Base-by-base conservation (phyloP, 2,888 invertebrate genomes). In the Drosophila paranaensis region DNA sequence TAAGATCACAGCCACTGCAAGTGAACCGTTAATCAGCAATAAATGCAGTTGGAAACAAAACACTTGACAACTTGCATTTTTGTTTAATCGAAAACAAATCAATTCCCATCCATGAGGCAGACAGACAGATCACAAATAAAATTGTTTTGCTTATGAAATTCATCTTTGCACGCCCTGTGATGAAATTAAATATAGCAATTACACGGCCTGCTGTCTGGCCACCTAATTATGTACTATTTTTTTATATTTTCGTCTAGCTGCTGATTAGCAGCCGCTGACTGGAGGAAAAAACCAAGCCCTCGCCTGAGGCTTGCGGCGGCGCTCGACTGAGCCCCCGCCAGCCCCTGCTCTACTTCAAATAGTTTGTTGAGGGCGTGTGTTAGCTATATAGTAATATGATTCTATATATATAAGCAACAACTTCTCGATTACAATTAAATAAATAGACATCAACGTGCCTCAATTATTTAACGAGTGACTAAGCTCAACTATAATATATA, bases 11-110 rank as follows among this genome's bases (percentile, higher is more conserved):
- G 51, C 60, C 37, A 48, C 53, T 46, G 45, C 60, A 70, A 70
- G 58, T 70, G 56, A 72, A 81, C 87, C 43, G 84, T 81, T 89
- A 83, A 89, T 89, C 87, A 83, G 76, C 72, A 56, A 66, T 10
- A 70, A 60, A 53, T 61, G 54, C 80, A 76, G 67, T 79, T 77
- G 64, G 82, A 75, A 74, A 88, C 79, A 71, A 66, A 70, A 71
- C 45, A 30, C 60, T 85, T 69, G 67, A 76, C 83, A 81, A 70
- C 68, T 46, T 67, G 67, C 58, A 54, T 16, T 53, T 55, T 55
- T 55, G 27, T 56, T 39, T 40, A 60, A 63, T 25, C 42, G 46
- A 68, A 71, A 82, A 78, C 81, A 82, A 77, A 82, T 83, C 72
- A 71, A 74, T 88, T 75, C 50, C 27, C 30, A 25, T 8, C 25